Evolutionary conservation across 2,888 invertebrate genomes (phyloP).

Genomic region (Drosophila neonasuta): DNA sequence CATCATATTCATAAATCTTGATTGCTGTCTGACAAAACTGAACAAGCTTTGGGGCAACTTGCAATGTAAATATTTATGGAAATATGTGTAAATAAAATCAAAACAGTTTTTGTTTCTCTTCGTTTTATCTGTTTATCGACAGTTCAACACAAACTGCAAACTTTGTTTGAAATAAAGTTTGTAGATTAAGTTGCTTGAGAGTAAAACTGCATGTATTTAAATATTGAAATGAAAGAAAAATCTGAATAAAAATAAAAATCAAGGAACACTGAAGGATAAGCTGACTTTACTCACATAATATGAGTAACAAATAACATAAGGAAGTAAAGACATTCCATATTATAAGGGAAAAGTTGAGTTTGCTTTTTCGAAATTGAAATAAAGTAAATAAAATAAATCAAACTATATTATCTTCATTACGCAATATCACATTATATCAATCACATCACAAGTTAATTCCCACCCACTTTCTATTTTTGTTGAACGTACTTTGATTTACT

Average conservation of each 20-base stretch:
- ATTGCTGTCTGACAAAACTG: conserved; percentile 31
- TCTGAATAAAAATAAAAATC: no score
- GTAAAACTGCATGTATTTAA: not conserved
- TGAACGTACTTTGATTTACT: not conserved
- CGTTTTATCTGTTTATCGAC: conserved; percentile 1
- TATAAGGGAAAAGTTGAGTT: no score
- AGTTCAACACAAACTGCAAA: not conserved
- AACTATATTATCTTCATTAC: not conserved
- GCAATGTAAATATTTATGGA: not conserved
- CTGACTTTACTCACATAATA: no score
- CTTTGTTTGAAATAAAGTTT: not conserved
- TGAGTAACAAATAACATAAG: not conserved
- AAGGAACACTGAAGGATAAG: no score
- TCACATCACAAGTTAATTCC: no score
- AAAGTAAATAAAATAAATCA: not conserved
- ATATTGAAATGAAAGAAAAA: no score
- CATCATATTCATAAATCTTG: conserved; percentile 31
- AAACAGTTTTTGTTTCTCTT: conserved; percentile 6
- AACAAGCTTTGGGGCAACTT: conserved; percentile 7
- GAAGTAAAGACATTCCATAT: no score
- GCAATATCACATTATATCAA: no score
- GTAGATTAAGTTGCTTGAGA: not conserved
- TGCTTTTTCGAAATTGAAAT: no score
- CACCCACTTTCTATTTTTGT: no score
- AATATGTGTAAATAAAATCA: conserved; percentile 1